Percentiles rank a stretch among this genome's conserved stretches.
Conservation (phyloP, 1,140 invertebrate species). For the Drosophila malerkotliana region DNA sequence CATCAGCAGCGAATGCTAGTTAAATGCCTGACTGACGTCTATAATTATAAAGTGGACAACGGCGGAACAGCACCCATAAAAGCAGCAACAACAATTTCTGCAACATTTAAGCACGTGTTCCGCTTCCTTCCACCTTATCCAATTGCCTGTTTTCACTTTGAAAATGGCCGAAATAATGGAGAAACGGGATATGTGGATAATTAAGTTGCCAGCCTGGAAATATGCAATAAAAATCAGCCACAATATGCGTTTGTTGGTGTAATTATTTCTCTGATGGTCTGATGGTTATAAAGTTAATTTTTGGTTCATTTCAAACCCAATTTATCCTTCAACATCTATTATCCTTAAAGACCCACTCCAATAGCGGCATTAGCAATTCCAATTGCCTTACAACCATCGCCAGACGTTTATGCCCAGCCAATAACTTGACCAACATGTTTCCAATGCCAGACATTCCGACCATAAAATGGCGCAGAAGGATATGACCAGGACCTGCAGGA, state of each 20-base stretch:
- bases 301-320: background rate
- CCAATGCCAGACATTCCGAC: constrained; percentile 30
- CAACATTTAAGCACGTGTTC: constrained; percentile 58
- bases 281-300: background rate
- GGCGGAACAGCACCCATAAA: constrained; percentile 12
- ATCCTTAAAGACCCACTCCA: background rate
- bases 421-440: constrained; percentile 26
- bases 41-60: constrained; percentile 75
- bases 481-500: constrained; percentile 3
- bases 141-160: constrained; percentile 8
- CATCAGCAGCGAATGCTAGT: constrained; percentile 52
- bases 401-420: constrained; percentile 9
- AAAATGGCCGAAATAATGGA: constrained; percentile 44
- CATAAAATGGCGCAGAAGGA: background rate
- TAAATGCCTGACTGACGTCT: constrained; percentile 80
- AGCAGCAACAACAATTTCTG: constrained; percentile 40
- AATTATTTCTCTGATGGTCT: constrained; percentile 2
- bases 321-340: background rate
- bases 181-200: constrained; percentile 43
- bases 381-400: constrained; percentile 24
- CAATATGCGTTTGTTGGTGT: background rate
- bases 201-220: constrained; percentile 62
- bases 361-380: constrained; percentile 10
- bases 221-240: constrained; percentile 48
- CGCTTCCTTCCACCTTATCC: constrained; percentile 13